These are phyloP conservation scores for Sebastes glaucus DNA, from an alignment of 2,797 vertebrate genomes.

Conservation along the genomic window DNA sequence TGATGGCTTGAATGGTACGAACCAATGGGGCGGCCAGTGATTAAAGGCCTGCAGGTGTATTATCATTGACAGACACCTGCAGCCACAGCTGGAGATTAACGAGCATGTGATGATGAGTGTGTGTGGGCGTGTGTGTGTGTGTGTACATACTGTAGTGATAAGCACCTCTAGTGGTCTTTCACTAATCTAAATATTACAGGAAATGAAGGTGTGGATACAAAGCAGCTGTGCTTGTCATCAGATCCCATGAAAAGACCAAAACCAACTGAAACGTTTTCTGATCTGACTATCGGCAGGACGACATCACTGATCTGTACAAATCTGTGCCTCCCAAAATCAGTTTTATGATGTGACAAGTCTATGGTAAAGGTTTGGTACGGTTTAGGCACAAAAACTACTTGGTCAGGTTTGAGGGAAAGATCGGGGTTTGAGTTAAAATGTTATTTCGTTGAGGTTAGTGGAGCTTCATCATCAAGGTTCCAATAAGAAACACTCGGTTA, in stretches of 20 bases:
- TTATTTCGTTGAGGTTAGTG: background rate
- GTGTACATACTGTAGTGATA: background rate
- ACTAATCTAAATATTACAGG: background rate
- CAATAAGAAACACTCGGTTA: background rate
- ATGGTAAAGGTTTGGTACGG: background rate
- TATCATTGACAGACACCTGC: slow-evolving; percentile 66
- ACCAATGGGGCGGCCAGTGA: slow-evolving; percentile 43
- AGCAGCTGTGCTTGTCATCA: background rate
- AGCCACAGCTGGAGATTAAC: slow-evolving; percentile 40
- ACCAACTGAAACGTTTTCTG: background rate
- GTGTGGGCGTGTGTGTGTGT: background rate
- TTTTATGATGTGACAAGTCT: background rate
- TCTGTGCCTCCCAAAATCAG: too few species aligned
- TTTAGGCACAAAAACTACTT: background rate
- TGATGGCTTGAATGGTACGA: slow-evolving; percentile 19
- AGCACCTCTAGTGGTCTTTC: slow-evolving; percentile 14
- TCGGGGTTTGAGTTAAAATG: too few species aligned
- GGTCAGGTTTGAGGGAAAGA: too few species aligned
- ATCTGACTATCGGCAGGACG: background rate
- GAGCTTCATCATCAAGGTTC: background rate
- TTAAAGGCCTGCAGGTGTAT: slow-evolving; percentile 60
- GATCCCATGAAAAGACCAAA: too few species aligned
- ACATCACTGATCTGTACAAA: background rate
- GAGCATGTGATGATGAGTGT: background rate
- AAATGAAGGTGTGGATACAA: background rate